Base-by-base conservation (phyloP, 2,113 vertebrate species). In the Solea solea region DNA sequence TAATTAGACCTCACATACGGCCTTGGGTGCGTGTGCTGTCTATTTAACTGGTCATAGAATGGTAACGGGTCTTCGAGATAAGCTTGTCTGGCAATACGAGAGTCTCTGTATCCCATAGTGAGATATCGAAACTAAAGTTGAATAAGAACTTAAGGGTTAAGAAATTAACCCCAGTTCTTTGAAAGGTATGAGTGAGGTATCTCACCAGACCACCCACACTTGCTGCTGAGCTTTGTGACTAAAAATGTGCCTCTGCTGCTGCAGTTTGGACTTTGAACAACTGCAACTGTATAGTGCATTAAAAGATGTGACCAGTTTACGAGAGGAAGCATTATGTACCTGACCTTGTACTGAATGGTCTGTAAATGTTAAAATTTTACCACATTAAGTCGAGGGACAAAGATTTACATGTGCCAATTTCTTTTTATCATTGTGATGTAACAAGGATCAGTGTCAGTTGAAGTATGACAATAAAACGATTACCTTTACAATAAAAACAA, bases 361-460 rank as follows among this genome's bases (percentile, higher is more conserved):
- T 63, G 54, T 49, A 71, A 58, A 63, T 56, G 40, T 74, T 65
- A n/a, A 69, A 8, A 45, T 49, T 45, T 77, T 8, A 76, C 25
- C 6, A 46, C 16, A 39, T 25, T n/a, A 41, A 0, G 0, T 27
- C 5, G 34, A 3, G 48, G n/a, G 4, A 51, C 0, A 1, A 27
- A 49, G 12, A 34, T 57, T 0, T 16, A 8, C 50, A 25, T 13
- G 8, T 53, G 21, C 16, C 9, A 5, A 3, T 9, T 50, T 54
- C 41, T 44, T 56, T 45, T 64, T 34, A 34, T 34, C 34, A 34
- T 34, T 7, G 41, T 4, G 5, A 21, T 3, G 15, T 3, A 28
- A n/a, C 7, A n/a, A 4, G 2, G 11, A 8, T 55, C 45, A 51
- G 5, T 0, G 5, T 40, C 40, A n/a, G 49, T 25, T 2, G 0